A percentile compares a stretch with the other conserved stretches of the same genome.
These are phyloP conservation scores for Dugesia japonica DNA, from an alignment of 2,888 invertebrate genomes.

Conservation along the genomic window DNA sequence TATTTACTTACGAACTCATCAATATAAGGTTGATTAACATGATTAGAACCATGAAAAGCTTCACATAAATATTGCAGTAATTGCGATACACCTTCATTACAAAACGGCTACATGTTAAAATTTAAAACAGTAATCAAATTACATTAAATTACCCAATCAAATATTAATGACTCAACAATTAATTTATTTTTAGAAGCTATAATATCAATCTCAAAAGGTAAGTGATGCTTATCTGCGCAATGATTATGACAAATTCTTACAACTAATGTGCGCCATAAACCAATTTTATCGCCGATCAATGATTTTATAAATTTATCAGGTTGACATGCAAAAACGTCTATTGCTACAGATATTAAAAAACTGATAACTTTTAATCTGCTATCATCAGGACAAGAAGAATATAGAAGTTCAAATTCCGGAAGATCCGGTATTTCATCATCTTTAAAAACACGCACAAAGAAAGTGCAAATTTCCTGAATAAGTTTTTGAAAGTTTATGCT, in stretches of 20 bases:
- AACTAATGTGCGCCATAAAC: background rate
- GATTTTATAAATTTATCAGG: background rate
- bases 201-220: background rate
- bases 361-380: background rate
- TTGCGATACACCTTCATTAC: background rate
- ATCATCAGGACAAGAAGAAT: background rate
- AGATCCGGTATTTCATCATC: background rate
- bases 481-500: background rate
- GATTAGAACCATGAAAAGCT: background rate
- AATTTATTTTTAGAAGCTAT: background rate
- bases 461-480: background rate
- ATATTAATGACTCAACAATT: background rate
- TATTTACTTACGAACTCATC: background rate
- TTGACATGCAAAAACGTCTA: background rate
- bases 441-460: background rate
- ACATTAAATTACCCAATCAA: background rate
- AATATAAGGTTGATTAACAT: slow-evolving; percentile 2
- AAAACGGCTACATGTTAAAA: background rate
- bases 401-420: background rate
- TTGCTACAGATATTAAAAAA: background rate
- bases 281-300: background rate
- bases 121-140: background rate
- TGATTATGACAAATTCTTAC: background rate
- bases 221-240: slow-evolving; percentile 1
- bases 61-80: background rate